These are phyloP conservation scores for Apodemia zela DNA, from an alignment of 2,888 invertebrate species.

Conservation along the genomic window DNA sequence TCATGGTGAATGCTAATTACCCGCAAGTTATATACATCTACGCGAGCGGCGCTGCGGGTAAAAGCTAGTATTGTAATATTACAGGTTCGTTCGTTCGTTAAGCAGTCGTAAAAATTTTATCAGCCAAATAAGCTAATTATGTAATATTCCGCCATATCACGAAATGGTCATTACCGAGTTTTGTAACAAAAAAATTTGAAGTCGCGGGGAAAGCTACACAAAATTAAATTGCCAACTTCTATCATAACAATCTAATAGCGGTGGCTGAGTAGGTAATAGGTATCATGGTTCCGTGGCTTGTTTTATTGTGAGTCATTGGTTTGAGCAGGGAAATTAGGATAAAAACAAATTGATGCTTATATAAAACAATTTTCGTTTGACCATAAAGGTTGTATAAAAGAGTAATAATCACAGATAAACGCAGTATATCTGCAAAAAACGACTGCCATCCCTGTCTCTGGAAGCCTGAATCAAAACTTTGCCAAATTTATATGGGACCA, in stretches of 20 bases:
- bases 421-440: too few relatives aligned
- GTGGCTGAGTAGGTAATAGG: neutral
- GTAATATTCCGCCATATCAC: neutral
- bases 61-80: too few relatives aligned
- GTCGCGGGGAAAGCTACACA: neutral
- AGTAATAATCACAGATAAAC: too few relatives aligned
- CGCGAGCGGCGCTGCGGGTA: too few relatives aligned
- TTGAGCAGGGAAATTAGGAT: neutral
- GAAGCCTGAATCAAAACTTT: too few relatives aligned
- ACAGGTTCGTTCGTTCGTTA: too few relatives aligned
- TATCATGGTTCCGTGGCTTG: neutral
- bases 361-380: neutral
- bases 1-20: too few relatives aligned
- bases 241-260: constrained; percentile 12
- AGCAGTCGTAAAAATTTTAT: neutral
- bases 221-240: neutral
- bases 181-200: constrained; percentile 9
- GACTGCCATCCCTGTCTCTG: too few relatives aligned
- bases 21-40: too few relatives aligned
- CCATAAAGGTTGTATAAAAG: neutral
- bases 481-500: too few relatives aligned
- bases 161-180: neutral
- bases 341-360: neutral
- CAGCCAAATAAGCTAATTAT: neutral
- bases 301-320: neutral